phyloP scores from a whole-genome alignment of 2,113 vertebrate species.

The Piprites chloris region DNA sequence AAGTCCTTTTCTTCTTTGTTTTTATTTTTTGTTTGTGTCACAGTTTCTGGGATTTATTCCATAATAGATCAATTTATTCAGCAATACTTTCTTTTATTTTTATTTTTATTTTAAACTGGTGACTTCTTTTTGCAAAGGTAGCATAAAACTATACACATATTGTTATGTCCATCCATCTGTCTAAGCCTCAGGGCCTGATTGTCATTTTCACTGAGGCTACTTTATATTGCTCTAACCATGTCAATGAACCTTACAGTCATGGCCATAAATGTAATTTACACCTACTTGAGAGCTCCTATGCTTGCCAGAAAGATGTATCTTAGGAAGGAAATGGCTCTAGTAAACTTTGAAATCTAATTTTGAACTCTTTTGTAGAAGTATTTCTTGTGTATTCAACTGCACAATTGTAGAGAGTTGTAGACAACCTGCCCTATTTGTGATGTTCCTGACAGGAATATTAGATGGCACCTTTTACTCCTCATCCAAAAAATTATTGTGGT shows the following conservation, averaged over 20 bases:
- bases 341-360: constrained; percentile 11
- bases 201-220: constrained; percentile 49
- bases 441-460: not conserved
- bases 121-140: constrained; percentile 33
- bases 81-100: not conserved
- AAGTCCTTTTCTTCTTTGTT: not conserved
- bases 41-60: not conserved
- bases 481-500: not conserved
- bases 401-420: not conserved
- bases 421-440: not conserved
- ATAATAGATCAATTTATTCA: constrained; percentile 21
- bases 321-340: not conserved
- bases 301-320: constrained; percentile 22
- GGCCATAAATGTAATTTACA: constrained; percentile 55
- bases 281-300: constrained; percentile 21
- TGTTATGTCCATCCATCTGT: constrained; percentile 51
- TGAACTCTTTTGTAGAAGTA: not conserved
- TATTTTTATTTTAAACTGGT: constrained; percentile 26
- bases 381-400: not conserved
- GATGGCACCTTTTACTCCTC: not conserved
- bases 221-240: constrained; percentile 52
- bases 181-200: constrained; percentile 55
- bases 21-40: not conserved
- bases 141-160: constrained; percentile 23
- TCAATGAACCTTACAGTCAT: constrained; percentile 55